These are phyloP conservation scores for Drosophila tanythrix DNA, from an alignment of 2,888 invertebrate genomes.

Conservation along the genomic window DNA sequence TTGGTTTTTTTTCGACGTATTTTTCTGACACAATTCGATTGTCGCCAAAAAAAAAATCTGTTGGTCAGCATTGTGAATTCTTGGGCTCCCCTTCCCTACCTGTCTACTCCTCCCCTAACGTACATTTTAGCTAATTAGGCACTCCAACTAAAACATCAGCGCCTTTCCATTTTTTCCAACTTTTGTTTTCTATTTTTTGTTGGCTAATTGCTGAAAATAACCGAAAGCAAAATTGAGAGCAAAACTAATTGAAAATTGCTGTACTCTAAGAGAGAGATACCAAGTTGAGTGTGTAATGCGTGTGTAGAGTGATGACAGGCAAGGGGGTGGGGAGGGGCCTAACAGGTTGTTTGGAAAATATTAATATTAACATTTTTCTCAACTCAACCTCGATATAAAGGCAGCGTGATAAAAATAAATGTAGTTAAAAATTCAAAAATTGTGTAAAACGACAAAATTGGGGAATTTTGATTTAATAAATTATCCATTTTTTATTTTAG, in stretches of 20 bases:
- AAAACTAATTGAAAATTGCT: slow-evolving; percentile 73
- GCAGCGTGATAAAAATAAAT: not conserved
- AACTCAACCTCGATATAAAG: not conserved
- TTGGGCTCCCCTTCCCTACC: not conserved
- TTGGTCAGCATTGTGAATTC: slow-evolving; percentile 17
- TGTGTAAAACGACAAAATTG: not conserved
- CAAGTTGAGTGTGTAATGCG: slow-evolving; percentile 5
- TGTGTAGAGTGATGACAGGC: not conserved
- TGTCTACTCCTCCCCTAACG: not conserved
- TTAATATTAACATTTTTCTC: not conserved
- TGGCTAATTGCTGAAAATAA: slow-evolving; percentile 61
- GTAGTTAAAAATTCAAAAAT: not conserved
- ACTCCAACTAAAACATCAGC: slow-evolving; percentile 33
- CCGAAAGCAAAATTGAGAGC: slow-evolving; percentile 71
- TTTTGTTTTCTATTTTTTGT: slow-evolving; percentile 64
- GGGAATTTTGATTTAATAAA: not conserved
- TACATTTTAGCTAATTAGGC: slow-evolving; percentile 61
- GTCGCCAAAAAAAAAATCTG: slow-evolving; percentile 9
- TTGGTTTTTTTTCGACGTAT: not conserved
- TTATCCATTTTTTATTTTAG: not conserved
- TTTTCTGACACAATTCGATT: slow-evolving; percentile 50
- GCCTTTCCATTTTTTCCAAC: slow-evolving; percentile 61
- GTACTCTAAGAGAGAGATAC: slow-evolving; percentile 34
- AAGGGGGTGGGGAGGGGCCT: not conserved
- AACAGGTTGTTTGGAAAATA: not conserved